These are phyloP conservation scores for Phylloscopus trochiloides DNA, from an alignment of 2,113 vertebrate species.

Conservation along the genomic window DNA sequence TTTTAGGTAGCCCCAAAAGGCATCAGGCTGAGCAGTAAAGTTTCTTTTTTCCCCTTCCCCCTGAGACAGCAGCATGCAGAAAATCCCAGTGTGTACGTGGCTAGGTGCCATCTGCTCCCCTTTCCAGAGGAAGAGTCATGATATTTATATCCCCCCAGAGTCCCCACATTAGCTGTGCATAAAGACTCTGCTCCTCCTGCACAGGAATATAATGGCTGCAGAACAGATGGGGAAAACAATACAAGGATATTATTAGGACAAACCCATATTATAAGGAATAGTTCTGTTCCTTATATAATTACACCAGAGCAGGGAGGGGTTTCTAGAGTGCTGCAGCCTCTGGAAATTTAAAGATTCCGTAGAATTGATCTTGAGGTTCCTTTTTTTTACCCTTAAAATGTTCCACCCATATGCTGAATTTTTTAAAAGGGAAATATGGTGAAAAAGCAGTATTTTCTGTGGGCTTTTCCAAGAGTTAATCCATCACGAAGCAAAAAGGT, in stretches of 20 bases:
- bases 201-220: not conserved
- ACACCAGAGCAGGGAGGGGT: not conserved
- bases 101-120: constrained; percentile 35
- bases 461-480: not conserved
- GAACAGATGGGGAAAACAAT: not conserved
- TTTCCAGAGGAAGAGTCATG: not conserved
- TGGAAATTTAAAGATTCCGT: not conserved
- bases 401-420: not conserved
- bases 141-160: constrained; percentile 12
- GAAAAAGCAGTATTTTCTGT: not conserved
- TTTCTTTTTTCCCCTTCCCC: not conserved
- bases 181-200: not conserved
- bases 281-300: not conserved
- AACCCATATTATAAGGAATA: not conserved
- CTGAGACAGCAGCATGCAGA: not conserved
- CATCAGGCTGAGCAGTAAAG: not conserved
- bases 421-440: not conserved
- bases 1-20: not conserved
- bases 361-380: not conserved
- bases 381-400: not conserved
- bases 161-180: not conserved
- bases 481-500: not conserved
- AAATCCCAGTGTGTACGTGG: not conserved
- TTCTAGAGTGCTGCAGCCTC: not conserved
- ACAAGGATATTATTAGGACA: not conserved